Conservation (phyloP, 2,888 invertebrate genomes). For the Polydrusus tereticollis region DNA sequence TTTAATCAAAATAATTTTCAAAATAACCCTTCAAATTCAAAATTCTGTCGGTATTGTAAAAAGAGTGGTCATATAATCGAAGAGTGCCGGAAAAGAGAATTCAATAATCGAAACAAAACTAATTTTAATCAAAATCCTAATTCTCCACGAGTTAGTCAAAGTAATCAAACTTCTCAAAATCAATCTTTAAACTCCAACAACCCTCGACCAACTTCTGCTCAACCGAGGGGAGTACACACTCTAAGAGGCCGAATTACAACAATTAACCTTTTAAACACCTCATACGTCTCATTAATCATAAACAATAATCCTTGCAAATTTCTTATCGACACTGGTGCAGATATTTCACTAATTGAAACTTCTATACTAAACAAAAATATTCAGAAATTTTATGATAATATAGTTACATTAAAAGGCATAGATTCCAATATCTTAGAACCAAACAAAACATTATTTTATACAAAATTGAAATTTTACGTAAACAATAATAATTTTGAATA, state of each 20-base stretch:
- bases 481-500: neutral
- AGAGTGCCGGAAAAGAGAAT: conserved; percentile 49
- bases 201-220: neutral
- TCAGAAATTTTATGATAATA: neutral
- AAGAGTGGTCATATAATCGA: too few species aligned
- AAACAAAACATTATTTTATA: too few species aligned
- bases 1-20: neutral
- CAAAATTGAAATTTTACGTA: neutral
- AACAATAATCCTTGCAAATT: too few species aligned
- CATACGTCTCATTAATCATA: too few species aligned
- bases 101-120: conserved; percentile 36
- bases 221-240: neutral
- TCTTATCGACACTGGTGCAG: too few species aligned
- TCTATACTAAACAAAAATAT: too few species aligned
- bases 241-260: neutral
- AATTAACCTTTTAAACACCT: too few species aligned
- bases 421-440: neutral
- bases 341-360: too few species aligned
- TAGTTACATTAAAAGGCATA: conserved; percentile 13
- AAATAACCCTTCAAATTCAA: too few species aligned
- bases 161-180: too few species aligned
- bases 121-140: neutral
- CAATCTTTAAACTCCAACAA: neutral
- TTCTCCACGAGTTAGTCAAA: too few species aligned
- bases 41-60: conserved; percentile 47